phyloP scores from a whole-genome alignment of 2,888 invertebrate species.

The Amphipoea lucens region DNA sequence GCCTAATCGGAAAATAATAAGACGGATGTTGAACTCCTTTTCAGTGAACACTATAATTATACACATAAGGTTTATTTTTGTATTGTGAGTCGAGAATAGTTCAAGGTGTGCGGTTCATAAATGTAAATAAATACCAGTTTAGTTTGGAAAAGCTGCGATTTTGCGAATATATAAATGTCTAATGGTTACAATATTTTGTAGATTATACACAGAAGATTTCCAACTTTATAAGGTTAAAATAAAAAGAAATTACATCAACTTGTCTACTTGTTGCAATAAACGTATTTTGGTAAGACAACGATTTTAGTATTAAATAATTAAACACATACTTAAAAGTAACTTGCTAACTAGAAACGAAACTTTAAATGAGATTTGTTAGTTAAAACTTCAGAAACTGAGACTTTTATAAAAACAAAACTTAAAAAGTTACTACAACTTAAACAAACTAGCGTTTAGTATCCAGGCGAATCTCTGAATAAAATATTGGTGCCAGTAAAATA shows the following conservation, averaged over 20 bases:
- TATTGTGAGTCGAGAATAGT: constrained; percentile 26
- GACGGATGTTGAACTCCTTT: constrained; percentile 60
- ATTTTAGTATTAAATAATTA: constrained; percentile 1
- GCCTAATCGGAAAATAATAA: constrained; percentile 66
- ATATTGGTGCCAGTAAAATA: background rate
- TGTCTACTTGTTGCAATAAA: constrained; percentile 4
- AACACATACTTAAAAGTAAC: background rate
- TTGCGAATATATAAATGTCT: constrained; percentile 17
- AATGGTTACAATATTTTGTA: constrained; percentile 34
- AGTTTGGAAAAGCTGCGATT: constrained; percentile 27
- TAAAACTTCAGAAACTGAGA: background rate
- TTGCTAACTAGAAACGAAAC: constrained; percentile 22
- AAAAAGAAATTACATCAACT: constrained; percentile 6
- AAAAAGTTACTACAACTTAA: background rate
- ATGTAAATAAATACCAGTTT: constrained; percentile 44
- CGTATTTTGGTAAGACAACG: background rate
- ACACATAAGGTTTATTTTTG: constrained; percentile 55
- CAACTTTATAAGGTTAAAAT: background rate
- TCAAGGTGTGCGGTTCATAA: constrained; percentile 39
- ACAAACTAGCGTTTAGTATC: background rate
- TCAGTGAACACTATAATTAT: constrained; percentile 50
- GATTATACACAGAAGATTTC: background rate
- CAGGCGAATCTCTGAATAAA: background rate
- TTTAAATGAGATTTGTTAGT: constrained; percentile 49
- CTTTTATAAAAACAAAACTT: background rate